Evolutionary conservation across 2,888 invertebrate species (phyloP), one percentile per base, ranked within the genome.

Genomic region (Drosophila ustulata): DNA sequence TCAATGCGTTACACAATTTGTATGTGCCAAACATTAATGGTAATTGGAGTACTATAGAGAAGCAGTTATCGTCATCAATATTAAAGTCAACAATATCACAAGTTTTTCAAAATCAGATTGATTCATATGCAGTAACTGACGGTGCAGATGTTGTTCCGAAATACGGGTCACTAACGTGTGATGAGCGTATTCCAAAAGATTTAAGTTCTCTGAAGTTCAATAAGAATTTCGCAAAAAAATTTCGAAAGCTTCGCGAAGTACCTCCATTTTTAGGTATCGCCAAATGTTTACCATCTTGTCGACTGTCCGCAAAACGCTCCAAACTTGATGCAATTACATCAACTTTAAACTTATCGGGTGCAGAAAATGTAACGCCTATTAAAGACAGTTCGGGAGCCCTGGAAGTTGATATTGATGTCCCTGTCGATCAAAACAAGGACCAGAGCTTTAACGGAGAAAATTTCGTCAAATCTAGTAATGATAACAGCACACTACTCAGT

Each of bases 1-100:
- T 95, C 63, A 92, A 93, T 68, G 93, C 93, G 62, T 91, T 94
- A 62, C 94, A 94, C 90, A 92, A 94, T 89, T 92, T 92, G 43
- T 92, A 90, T 71, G 91, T 94, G 75, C 93, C 94, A 53, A 94
- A 94, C 69, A 92, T 95, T 52, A 95, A 95, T 90, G 95, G 94
- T 75, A 94, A 94, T 67, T 93, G 94, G 92, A 23, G 90, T 76
- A 77, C 74, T 92, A 90, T 92, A 28, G 69, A 81, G 37, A 37
- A 37, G 11, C 0, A 37, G n/a, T 11, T 37, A 49, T 58, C 65
- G 4, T 37, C 92, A 4, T 47, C 61, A 18, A n/a, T 23, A 3
- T n/a, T 57, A 8, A 41, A 56, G 26, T 45, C 62, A 6, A 47
- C 28, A 9, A 7, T 66, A 34, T 50, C 43, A 4, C 59, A 66